A percentile compares a stretch with the other conserved stretches of the same genome.
Evolutionary conservation across 1,140 invertebrate species (phyloP).

Genomic region (Acromyrmex heyeri): DNA sequence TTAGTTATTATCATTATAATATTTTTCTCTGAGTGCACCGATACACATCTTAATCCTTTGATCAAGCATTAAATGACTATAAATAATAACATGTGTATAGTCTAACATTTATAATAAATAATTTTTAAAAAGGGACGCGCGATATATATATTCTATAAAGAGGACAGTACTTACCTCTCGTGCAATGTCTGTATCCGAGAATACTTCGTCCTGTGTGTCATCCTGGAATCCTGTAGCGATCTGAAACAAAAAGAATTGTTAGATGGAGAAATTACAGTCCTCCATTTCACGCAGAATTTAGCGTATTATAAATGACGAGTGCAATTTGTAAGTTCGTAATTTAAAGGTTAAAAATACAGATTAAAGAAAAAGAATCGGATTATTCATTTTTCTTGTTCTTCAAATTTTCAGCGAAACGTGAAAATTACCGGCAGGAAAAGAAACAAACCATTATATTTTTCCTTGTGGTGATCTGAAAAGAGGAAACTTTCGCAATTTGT

Average conservation of each 20-base stretch:
- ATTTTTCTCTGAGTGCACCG: neutral
- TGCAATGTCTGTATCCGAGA: constrained; percentile 1
- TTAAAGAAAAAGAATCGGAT: neutral
- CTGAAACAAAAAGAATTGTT: constrained; percentile 19
- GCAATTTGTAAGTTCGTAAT: neutral
- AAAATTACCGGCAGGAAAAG: neutral
- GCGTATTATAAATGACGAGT: neutral
- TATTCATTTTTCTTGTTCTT: neutral
- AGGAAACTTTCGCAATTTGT: constrained; percentile 32
- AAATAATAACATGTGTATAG: neutral
- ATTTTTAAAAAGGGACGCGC: neutral
- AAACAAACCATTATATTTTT: constrained; percentile 5
- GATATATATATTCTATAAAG: too few relatives aligned
- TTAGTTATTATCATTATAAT: too few relatives aligned
- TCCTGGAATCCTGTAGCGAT: constrained; percentile 9
- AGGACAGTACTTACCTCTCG: neutral
- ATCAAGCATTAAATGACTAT: neutral
- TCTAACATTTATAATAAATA: neutral
- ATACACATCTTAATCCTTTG: neutral
- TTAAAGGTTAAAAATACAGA: neutral
- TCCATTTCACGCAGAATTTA: neutral
- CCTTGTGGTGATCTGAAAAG: neutral
- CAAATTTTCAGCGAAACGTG: neutral
- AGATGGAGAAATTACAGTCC: neutral
- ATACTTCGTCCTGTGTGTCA: neutral